Evolutionary conservation across 2,113 vertebrate species (phyloP), one percentile per base, ranked within the genome.

Genomic region (Paracyprichromis sp.): DNA sequence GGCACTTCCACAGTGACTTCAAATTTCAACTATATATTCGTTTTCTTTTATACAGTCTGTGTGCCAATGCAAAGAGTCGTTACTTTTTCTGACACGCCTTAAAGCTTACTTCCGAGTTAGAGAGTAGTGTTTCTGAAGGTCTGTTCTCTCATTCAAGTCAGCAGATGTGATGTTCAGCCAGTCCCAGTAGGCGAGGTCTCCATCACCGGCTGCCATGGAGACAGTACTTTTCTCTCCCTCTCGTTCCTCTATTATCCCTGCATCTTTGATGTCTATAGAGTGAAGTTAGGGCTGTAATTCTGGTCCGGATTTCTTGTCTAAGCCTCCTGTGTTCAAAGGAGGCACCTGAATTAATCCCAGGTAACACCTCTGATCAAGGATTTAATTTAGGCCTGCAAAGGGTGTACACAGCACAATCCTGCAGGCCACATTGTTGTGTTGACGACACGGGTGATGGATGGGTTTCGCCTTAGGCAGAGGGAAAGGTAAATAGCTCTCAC

Each of bases 301-400:
- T 81, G 66, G n/a, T 53, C 86, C 19, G 3, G 36, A 80, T 86
- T 86, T 86, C 73, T 87, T 82, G 52, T 85, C 71, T 83, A 90
- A 93, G 84, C 56, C 69, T 76, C 24, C 36, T 78, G 56, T 84
- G 89, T 90, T 89, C 61, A 83, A 47, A 84, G 47, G 76, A 90
- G 80, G 85, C 81, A 90, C 85, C 86, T 86, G 92, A 90, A 95
- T 95, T 95, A 95, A 95, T 96, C 94, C 87, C 89, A 93, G 91
- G 91, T 93, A 95, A 92, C 91, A 90, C 90, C 80, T 87, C 88
- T 92, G 94, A 94, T 96, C 92, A 92, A 91, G 92, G 92, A 93
- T 94, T 95, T 95, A 86, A 95, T 95, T 93, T 94, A 90, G 88
- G 88, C 89, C 88, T 83, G n/a, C 82, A 93, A 91, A 92, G 88